Evolutionary conservation across 2,888 invertebrate genomes (phyloP), one percentile per base, ranked within the genome.

Genomic region (Tolmerus cingulatus): DNA sequence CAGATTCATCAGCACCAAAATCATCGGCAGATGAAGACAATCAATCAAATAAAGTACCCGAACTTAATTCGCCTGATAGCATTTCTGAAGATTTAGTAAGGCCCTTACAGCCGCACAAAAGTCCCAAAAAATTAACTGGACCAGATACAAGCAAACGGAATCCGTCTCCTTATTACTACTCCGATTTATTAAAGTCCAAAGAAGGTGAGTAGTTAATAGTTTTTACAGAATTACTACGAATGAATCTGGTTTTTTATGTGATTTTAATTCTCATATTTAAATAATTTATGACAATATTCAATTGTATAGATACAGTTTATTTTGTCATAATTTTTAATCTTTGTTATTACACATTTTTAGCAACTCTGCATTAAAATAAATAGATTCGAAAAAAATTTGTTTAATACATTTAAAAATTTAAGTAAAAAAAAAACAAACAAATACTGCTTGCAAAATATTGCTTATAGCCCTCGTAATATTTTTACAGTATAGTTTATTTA

Each of bases 121-220:
- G 92, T 89, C 92, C 93, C 27, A 91, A 92, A 86, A 92, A 92
- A 89, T 78, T 91, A 87, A 90, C 91, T 57, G 88, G 88, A 34
- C 82, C 90, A n/a, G 91, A 91, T 89, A 90, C 90, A 88, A 91
- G 90, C 88, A 94, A 94, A 91, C 94, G 96, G 51, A 96, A 96
- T 91, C 96, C 96, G 14, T 97, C 96, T 87, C 96, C 97, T 0
- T 97, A 97, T 91, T 97, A 97, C 90, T 97, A 97, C 94, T 96
- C 96, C 0, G 97, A 97, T 91, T 92, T 97, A 86, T 95, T 96
- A 88, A 94, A 95, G 90, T 92, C 90, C 27, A 91, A 90, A 89
- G 91, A 91, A 86, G 89, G 89, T 16, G 87, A 88, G 74, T 43
- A 19, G 14, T 76, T 34, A 30, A 76, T 2, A 37, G 57, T 8